phyloP scores from a whole-genome alignment of 2,797 vertebrate genomes.

The Pseudocheirus occidentalis region DNA sequence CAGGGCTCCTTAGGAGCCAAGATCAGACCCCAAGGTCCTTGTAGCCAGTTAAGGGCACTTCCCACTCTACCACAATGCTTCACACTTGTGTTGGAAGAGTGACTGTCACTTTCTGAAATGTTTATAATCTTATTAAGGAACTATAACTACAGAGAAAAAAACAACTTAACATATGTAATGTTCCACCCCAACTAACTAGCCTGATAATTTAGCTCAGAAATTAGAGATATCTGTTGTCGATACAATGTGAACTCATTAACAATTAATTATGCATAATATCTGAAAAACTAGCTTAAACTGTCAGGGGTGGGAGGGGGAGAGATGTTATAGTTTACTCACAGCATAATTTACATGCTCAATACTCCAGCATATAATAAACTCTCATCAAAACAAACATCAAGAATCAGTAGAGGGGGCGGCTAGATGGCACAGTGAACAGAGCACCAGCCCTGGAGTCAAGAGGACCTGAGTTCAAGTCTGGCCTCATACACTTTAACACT shows the following conservation, averaged over 20 bases:
- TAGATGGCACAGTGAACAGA: too few relatives aligned
- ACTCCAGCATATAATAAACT: neutral
- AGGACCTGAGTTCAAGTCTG: too few relatives aligned
- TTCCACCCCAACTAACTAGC: neutral
- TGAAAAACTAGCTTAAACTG: neutral
- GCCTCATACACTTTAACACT: too few relatives aligned
- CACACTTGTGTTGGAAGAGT: neutral
- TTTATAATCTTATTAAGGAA: neutral
- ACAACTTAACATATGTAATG: neutral
- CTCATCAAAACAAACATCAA: conserved; percentile 31
- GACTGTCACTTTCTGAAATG: neutral
- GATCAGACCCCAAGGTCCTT: neutral
- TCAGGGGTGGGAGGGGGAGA: neutral
- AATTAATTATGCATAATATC: neutral
- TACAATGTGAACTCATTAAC: neutral
- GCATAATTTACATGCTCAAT: neutral
- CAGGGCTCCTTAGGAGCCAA: neutral
- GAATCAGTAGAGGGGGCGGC: neutral
- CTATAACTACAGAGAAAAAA: neutral
- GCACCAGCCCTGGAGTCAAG: too few relatives aligned
- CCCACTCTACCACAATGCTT: neutral
- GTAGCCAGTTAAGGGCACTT: neutral
- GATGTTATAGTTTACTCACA: neutral
- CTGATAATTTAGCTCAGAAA: neutral
- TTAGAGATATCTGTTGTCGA: neutral